A percentile compares a stretch with the other conserved stretches of the same genome.
These are phyloP conservation scores for Drosophila dives DNA, from an alignment of 2,888 invertebrate species.

Conservation along the genomic window DNA sequence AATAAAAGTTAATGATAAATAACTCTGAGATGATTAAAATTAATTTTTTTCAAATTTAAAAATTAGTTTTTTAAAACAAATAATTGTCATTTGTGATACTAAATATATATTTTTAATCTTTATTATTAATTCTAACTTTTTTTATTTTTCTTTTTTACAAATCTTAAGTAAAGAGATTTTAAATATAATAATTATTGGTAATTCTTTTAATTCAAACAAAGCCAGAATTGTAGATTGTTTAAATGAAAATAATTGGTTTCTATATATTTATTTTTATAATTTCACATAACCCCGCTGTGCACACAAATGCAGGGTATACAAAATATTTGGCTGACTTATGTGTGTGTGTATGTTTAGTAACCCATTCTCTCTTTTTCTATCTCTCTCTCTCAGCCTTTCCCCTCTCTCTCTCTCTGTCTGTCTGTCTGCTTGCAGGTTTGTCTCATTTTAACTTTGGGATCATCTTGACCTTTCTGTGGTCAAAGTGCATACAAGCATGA, in stretches of 20 bases:
- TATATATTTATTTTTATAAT: not conserved
- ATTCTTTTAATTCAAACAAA: no score
- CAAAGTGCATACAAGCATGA: slow-evolving; percentile 79
- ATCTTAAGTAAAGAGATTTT: not conserved
- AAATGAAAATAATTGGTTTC: not conserved
- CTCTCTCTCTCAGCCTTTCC: not conserved
- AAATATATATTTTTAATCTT: not conserved
- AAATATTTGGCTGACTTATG: slow-evolving; percentile 45
- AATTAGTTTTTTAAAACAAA: not conserved
- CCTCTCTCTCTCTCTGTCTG: slow-evolving; percentile 1
- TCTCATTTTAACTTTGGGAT: slow-evolving; percentile 51
- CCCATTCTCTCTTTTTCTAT: slow-evolving; percentile 2
- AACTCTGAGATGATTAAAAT: no score
- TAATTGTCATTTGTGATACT: not conserved
- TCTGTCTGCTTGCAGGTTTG: slow-evolving; percentile 13
- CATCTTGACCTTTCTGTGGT: slow-evolving; percentile 77
- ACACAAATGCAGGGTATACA: slow-evolving; percentile 23
- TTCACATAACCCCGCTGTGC: not conserved
- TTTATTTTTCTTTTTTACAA: not conserved
- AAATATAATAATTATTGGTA: not conserved
- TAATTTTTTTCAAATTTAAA: no score
- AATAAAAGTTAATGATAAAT: no score
- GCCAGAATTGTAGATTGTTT: not conserved
- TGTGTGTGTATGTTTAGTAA: slow-evolving; percentile 8
- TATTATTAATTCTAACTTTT: not conserved